Percentiles rank a stretch among this genome's conserved stretches.
Evolutionary conservation across 2,113 vertebrate species (phyloP).

Genomic region (Peromyscus maniculatus): DNA sequence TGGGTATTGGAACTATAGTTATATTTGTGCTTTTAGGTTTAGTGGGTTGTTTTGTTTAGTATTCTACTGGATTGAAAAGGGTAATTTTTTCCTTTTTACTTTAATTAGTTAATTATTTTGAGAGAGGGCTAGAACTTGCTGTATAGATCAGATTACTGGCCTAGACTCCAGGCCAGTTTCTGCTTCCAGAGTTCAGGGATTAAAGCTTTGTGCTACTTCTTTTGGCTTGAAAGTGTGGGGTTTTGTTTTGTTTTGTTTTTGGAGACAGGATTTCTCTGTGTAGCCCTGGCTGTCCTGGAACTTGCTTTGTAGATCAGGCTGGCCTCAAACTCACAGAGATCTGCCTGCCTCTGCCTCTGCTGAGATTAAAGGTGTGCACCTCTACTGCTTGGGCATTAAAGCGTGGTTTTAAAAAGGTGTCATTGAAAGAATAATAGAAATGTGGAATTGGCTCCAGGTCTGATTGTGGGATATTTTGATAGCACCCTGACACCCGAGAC

Average conservation of each 20-base stretch:
- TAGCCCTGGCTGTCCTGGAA: not conserved
- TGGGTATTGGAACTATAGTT: not conserved
- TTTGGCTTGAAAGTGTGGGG: not conserved
- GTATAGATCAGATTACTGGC: not conserved
- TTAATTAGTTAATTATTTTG: not conserved
- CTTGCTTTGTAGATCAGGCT: not conserved
- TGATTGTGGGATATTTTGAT: not conserved
- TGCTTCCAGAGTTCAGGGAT: not conserved
- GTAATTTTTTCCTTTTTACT: not conserved
- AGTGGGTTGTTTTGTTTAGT: not conserved
- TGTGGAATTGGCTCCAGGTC: not conserved
- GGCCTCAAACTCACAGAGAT: not conserved
- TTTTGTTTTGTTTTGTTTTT: not conserved
- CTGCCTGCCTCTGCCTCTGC: not conserved
- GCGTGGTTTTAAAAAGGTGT: not conserved
- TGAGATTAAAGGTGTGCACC: not conserved
- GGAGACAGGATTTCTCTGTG: not conserved
- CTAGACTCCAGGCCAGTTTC: not conserved
- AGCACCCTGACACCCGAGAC: not conserved
- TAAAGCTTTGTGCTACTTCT: not conserved
- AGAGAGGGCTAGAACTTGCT: not conserved
- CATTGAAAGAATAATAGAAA: conserved; percentile 26
- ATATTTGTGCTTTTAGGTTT: not conserved
- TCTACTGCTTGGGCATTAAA: not conserved
- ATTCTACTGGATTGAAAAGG: conserved; percentile 33